A percentile compares a stretch with the other conserved stretches of the same genome.
phyloP scores from a whole-genome alignment of 2,113 vertebrate genomes.

The Thunnus thynnus region DNA sequence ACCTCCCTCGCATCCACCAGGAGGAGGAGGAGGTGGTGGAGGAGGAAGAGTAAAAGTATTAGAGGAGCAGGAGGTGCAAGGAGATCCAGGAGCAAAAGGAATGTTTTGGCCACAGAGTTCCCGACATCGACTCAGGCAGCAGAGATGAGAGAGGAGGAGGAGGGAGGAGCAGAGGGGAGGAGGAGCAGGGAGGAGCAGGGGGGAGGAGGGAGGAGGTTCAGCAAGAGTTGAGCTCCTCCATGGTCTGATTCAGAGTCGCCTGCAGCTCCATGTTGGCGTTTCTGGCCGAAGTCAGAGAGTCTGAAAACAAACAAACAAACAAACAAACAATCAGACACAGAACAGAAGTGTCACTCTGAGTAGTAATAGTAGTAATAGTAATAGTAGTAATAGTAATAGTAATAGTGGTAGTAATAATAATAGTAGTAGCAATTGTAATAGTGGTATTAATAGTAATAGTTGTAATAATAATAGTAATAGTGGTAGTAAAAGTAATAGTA shows the following conservation, averaged over 20 bases:
- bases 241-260: slow-evolving; percentile 93
- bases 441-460: too few relatives aligned
- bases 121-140: background rate
- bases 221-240: slow-evolving; percentile 94
- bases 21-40: background rate
- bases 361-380: too few relatives aligned
- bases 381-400: too few relatives aligned
- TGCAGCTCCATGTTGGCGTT: slow-evolving; percentile 93
- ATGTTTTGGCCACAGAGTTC: slow-evolving; percentile 9
- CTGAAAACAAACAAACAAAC: slow-evolving; percentile 75
- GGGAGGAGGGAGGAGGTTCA: slow-evolving; percentile 73
- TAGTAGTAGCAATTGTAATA: too few relatives aligned
- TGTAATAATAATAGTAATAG: too few relatives aligned
- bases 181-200: background rate
- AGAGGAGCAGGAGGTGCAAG: background rate
- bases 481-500: too few relatives aligned
- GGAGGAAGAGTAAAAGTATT: background rate
- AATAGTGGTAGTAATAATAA: too few relatives aligned
- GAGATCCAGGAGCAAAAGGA: background rate
- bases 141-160: background rate
- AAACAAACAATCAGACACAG: background rate
- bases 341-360: too few relatives aligned
- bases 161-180: too few relatives aligned
- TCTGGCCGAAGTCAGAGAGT: slow-evolving; percentile 91
- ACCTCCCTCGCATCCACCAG: slow-evolving; percentile 6